Base-by-base conservation (phyloP, 1,140 invertebrate genomes). In the Diabrotica virgifera region DNA sequence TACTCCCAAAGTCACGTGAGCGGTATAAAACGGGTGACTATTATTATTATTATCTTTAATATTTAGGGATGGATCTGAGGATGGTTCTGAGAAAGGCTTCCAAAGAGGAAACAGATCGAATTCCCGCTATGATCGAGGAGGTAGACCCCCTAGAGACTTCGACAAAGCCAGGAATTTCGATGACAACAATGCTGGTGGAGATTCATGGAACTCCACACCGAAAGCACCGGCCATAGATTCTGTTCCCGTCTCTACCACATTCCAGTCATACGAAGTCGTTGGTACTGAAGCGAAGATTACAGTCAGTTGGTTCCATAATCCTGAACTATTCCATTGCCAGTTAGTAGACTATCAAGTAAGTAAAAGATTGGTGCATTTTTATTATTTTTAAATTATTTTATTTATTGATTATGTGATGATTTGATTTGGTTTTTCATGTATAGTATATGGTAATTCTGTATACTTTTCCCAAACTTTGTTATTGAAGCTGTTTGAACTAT, bases 291-390 rank as follows among this genome's bases (percentile, higher is more conserved):
- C 62, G 5, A 76, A 82, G 36, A 82, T 85, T 2, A 74, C 78
- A 6, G 75, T 89, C 8, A 83, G 83, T 6, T 89, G 86, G 86
- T 87, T 86, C 71, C 79, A 82, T n/a, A 85, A 85, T 69, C 89
- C 89, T 0, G 81, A 84, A 59, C 84, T 85, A 65, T 90, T 91
- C 76, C 90, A 86, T 69, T 85, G 87, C 8, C 87, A 90, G 70
- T 75, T 85, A 11, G 63, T 69, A 40, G 69, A 71, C 24, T 13
- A 55, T 54, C 79, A 59, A 76, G 86, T 74, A 67, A 69, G 51
- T 58, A 57, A 24, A 24, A 24, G 24, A 24, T 24, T 24, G 24
- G 1, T 24, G 4, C 4, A 24, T 24, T 24, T 24, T 24, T 24
- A 24, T 24, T 24, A 24, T 24, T 24, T 24, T 24, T 24, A 24